Percentiles rank a stretch among this genome's conserved stretches.
These are phyloP conservation scores for Nyctereutes procyonoides DNA, from an alignment of 2,113 vertebrate genomes.

Conservation along the genomic window DNA sequence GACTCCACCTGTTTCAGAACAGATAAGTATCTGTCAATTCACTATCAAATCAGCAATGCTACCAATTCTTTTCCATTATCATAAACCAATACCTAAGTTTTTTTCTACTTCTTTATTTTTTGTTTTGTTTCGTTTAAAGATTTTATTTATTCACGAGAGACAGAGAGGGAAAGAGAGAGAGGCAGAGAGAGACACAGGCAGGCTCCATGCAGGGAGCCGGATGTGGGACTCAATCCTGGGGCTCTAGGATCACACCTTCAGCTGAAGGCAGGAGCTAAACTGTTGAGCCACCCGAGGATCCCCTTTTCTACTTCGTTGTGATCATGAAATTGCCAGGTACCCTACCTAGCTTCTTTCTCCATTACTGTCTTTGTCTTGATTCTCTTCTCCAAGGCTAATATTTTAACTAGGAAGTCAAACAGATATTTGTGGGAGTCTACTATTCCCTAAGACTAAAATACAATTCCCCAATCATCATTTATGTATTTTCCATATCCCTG, in stretches of 20 bases:
- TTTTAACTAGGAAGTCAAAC: neutral
- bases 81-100: neutral
- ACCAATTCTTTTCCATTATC: neutral
- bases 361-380: neutral
- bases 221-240: too few relatives aligned
- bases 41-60: neutral
- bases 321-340: too few relatives aligned
- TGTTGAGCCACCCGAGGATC: too few relatives aligned
- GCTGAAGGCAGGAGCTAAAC: too few relatives aligned
- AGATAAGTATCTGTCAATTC: neutral
- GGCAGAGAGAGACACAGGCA: too few relatives aligned
- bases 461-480: neutral
- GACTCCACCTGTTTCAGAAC: neutral
- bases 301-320: neutral
- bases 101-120: neutral
- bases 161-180: too few relatives aligned
- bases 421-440: neutral
- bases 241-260: too few relatives aligned
- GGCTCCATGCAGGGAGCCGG: too few relatives aligned
- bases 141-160: too few relatives aligned
- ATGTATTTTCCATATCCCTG: neutral
- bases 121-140: too few relatives aligned
- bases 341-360: neutral
- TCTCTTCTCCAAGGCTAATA: neutral
- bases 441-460: neutral